Percentiles rank a stretch among this genome's conserved stretches.
phyloP scores from a whole-genome alignment of 2,888 invertebrate genomes.

The Caenorhabditis japonica region DNA sequence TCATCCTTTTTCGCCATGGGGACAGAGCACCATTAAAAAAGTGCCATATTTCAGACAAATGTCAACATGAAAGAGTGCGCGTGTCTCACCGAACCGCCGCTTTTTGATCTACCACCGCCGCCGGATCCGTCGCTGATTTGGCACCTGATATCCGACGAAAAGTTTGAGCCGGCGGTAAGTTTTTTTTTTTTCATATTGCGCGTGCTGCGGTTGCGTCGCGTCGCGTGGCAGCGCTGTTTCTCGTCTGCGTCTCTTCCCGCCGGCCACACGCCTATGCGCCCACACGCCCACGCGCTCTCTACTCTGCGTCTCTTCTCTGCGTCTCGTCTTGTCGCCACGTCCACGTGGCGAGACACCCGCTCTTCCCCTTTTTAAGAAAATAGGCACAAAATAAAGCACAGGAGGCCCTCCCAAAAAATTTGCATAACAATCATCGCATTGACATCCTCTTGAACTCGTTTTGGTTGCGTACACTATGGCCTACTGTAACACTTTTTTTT shows the following conservation, averaged over 20 bases:
- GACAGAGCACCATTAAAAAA: conserved; percentile 3
- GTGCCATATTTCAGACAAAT: conserved; percentile 26
- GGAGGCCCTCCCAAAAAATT: no score
- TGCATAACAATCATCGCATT: conserved; percentile 43
- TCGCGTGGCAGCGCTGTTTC: no score
- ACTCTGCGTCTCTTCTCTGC: no score
- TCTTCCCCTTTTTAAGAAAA: no score
- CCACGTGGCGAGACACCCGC: no score
- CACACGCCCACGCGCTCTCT: no score
- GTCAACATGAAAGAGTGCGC: conserved; percentile 60
- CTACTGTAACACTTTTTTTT: conserved; percentile 8
- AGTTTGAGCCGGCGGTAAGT: conserved; percentile 61
- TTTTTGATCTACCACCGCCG: conserved; percentile 69
- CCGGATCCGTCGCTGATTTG: conserved; percentile 72
- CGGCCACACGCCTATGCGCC: no score
- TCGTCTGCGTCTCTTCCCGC: no score
- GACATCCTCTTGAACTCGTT: conserved; percentile 45
- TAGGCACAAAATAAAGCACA: no score
- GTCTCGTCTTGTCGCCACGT: no score
- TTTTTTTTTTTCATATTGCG: conserved; percentile 16
- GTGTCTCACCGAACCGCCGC: conserved; percentile 67
- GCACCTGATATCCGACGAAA: conserved; percentile 71
- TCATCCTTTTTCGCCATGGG: conserved; percentile 42
- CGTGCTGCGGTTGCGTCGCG: no score
- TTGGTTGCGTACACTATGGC: conserved; percentile 24